phyloP scores from a whole-genome alignment of 2,113 vertebrate species.

The Chiloscyllium plagiosum region DNA sequence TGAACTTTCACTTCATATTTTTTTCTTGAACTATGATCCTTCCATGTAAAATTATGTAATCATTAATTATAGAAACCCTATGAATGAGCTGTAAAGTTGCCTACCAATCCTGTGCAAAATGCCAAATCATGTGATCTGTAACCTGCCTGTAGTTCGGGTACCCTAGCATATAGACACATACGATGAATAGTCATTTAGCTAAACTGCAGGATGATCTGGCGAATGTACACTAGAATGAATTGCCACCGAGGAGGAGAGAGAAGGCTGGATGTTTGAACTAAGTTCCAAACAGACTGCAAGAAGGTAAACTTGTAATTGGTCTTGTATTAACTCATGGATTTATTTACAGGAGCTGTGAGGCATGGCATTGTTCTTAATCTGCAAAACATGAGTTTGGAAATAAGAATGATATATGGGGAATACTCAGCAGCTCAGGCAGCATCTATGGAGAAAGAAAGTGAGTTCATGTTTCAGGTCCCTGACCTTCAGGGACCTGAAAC shows the following conservation, averaged over 20 bases:
- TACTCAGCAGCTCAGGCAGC: not conserved
- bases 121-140: no score
- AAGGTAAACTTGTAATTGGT: not conserved
- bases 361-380: not conserved
- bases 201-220: not conserved
- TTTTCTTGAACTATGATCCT: no score
- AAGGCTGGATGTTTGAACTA: not conserved
- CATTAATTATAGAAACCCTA: no score
- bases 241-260: not conserved
- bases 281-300: not conserved
- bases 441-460: not conserved
- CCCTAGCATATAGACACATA: not conserved
- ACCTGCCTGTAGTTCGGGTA: no score
- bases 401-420: not conserved
- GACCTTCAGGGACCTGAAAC: no score
- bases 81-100: no score
- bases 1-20: no score
- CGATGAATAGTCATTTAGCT: not conserved
- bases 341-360: not conserved
- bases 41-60: no score
- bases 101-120: no score
- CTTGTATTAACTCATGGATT: no score
- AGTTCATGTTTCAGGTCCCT: not conserved
- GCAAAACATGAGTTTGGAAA: not conserved
- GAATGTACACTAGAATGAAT: not conserved